Conservation (phyloP, 1,140 invertebrate species). For the Spodoptera frugiperda region DNA sequence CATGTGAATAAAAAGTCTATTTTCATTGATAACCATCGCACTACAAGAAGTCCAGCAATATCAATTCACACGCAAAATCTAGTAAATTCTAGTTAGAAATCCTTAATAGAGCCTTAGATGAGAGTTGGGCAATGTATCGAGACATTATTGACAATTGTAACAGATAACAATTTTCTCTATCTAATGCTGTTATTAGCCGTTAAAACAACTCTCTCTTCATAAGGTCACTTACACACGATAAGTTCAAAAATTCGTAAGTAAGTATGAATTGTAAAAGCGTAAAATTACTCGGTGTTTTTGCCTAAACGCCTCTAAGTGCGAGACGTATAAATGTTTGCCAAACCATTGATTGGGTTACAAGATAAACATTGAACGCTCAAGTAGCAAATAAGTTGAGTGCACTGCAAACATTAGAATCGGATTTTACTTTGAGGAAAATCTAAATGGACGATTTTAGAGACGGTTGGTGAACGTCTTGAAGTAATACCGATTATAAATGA, state of each 20-base stretch:
- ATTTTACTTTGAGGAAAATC: no score
- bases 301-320: not conserved
- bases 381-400: conserved; percentile 35
- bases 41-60: no score
- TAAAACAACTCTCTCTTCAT: conserved; percentile 16
- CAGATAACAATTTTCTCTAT: conserved; percentile 15
- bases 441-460: no score
- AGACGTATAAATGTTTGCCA: conserved; percentile 16
- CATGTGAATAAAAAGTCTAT: no score
- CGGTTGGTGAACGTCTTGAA: no score
- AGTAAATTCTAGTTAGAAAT: not conserved
- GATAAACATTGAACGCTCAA: conserved; percentile 46
- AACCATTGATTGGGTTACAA: conserved; percentile 43
- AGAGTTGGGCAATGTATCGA: not conserved
- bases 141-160: conserved; percentile 5
- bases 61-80: no score
- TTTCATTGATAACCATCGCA: no score
- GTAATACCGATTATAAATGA: no score
- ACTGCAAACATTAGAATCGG: conserved; percentile 9
- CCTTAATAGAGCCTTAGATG: not conserved
- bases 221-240: conserved; percentile 1
- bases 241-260: not conserved
- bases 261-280: conserved; percentile 4
- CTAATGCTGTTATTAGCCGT: conserved; percentile 1
- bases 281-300: not conserved